Percentiles rank a stretch among this genome's conserved stretches.
Evolutionary conservation across 2,113 vertebrate species (phyloP).

Genomic region (Bombycilla garrulus): DNA sequence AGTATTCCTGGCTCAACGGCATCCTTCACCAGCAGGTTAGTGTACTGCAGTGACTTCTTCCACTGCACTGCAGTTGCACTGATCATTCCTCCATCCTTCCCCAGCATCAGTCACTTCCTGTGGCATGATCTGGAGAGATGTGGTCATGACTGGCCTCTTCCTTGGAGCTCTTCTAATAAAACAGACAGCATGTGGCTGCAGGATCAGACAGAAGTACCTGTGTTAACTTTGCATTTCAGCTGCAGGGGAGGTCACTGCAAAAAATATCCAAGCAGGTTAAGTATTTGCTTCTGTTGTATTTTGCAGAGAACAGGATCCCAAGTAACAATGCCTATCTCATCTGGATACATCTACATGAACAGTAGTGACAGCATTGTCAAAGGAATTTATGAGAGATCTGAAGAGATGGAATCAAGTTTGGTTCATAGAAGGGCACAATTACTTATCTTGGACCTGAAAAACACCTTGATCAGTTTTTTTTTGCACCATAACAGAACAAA

Average conservation of each 20-base stretch:
- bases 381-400: not conserved
- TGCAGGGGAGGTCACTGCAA: not conserved
- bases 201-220: not conserved
- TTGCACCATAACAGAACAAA: not conserved
- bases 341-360: not conserved
- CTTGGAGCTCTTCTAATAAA: not conserved
- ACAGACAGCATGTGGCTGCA: not conserved
- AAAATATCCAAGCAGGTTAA: not conserved
- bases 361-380: not conserved
- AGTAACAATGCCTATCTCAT: not conserved
- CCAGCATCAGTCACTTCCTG: not conserved
- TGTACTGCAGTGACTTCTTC: not conserved
- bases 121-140: not conserved
- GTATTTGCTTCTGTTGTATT: not conserved
- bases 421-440: not conserved
- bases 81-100: not conserved
- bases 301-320: not conserved
- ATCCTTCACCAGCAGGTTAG: not conserved
- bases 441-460: not conserved
- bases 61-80: not conserved
- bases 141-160: not conserved
- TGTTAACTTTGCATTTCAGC: not conserved
- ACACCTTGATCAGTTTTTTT: not conserved
- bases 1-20: not conserved
- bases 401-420: not conserved